A percentile compares a stretch with the other conserved stretches of the same genome.
These are phyloP conservation scores for Drosophila carrolli DNA, from an alignment of 1,140 invertebrate species.

Conservation along the genomic window DNA sequence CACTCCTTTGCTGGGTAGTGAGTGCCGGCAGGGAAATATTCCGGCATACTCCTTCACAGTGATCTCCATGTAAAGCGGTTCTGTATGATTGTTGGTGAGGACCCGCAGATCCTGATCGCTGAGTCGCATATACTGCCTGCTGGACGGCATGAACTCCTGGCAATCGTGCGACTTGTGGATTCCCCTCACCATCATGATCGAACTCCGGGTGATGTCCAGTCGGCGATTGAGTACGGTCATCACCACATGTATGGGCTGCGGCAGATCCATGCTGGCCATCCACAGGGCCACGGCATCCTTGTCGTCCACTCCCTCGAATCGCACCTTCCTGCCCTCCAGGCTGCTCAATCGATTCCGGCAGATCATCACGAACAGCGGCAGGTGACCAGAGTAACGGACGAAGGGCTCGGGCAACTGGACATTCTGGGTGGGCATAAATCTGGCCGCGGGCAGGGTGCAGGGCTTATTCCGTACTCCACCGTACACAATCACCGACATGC, in stretches of 20 bases:
- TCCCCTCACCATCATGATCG: slow-evolving; percentile 33
- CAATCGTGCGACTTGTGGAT: slow-evolving; percentile 23
- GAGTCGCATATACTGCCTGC: slow-evolving; percentile 42
- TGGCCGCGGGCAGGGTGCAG: not conserved
- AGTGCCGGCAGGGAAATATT: not conserved
- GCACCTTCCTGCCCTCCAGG: not conserved
- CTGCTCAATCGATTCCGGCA: slow-evolving; percentile 19
- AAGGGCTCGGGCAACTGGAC: not conserved
- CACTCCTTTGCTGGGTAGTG: not conserved
- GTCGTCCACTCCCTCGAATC: not conserved
- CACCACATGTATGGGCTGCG: slow-evolving; percentile 18
- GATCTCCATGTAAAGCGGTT: slow-evolving; percentile 52
- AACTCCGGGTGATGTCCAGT: slow-evolving; percentile 42
- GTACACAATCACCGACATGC: slow-evolving; percentile 33
- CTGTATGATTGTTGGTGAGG: slow-evolving; percentile 33
- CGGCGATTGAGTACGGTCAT: slow-evolving; percentile 52
- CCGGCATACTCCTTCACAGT: slow-evolving; percentile 26
- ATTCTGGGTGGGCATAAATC: slow-evolving; percentile 21
- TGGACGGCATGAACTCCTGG: slow-evolving; percentile 4
- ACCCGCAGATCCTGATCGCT: slow-evolving; percentile 25
- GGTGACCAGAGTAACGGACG: not conserved
- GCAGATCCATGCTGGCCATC: slow-evolving; percentile 33
- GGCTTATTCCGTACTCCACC: not conserved
- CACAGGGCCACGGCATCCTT: slow-evolving; percentile 45
- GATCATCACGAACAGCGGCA: slow-evolving; percentile 53